These are phyloP conservation scores for Pachyuromys duprasi DNA, from an alignment of 2,797 vertebrate genomes.

Conservation along the genomic window DNA sequence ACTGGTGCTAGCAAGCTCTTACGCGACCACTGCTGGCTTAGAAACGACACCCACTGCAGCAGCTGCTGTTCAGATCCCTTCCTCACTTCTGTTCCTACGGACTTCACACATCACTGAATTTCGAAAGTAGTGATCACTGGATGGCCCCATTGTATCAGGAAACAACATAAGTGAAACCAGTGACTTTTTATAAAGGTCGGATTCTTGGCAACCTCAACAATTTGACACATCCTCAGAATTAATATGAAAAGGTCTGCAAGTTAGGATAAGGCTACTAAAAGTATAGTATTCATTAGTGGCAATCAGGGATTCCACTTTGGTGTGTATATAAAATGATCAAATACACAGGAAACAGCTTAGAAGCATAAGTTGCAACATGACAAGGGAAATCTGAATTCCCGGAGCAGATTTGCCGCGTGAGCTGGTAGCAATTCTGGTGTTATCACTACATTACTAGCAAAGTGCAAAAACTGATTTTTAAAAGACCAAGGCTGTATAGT, in stretches of 20 bases:
- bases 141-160: background rate
- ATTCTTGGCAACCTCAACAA: background rate
- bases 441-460: background rate
- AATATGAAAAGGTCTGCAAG: background rate
- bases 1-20: background rate
- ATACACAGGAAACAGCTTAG: background rate
- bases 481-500: background rate
- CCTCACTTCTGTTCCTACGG: background rate
- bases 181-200: background rate
- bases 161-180: background rate
- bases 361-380: background rate
- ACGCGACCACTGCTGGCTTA: background rate
- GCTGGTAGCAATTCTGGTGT: background rate
- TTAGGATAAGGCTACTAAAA: background rate
- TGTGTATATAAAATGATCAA: background rate
- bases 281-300: background rate
- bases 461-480: slow-evolving; percentile 8
- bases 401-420: background rate
- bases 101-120: background rate
- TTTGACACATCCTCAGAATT: background rate
- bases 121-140: slow-evolving; percentile 8
- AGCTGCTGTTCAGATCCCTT: background rate
- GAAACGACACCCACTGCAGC: background rate
- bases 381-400: background rate
- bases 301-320: background rate